Conservation (phyloP, 92 coral and sea anemone genomes). For the Metridium senile region DNA sequence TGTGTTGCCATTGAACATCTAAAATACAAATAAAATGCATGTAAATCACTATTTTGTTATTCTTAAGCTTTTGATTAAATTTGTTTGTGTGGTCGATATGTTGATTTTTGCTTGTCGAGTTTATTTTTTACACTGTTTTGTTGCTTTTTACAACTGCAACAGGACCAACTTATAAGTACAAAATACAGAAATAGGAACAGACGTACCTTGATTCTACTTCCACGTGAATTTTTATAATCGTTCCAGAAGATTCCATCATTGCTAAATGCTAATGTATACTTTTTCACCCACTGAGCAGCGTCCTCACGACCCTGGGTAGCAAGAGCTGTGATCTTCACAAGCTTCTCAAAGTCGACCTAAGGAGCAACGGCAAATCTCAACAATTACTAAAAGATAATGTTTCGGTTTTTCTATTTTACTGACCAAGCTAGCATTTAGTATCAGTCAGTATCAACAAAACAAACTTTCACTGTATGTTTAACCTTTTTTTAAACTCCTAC, state of each 20-base stretch:
- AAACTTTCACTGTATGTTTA: neutral
- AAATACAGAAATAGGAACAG: too few relatives aligned
- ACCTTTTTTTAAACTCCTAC: too few relatives aligned
- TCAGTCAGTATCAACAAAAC: too few relatives aligned
- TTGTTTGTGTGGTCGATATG: too few relatives aligned
- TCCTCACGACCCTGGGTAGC: conserved; percentile 27
- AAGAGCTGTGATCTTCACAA: conserved; percentile 5
- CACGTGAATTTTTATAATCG: neutral
- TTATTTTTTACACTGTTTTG: too few relatives aligned
- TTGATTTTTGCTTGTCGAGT: too few relatives aligned
- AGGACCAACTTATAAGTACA: too few relatives aligned
- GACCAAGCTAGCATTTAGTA: too few relatives aligned
- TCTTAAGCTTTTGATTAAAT: too few relatives aligned
- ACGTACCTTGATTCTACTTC: neutral
- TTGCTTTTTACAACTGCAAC: too few relatives aligned
- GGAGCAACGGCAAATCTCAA: too few relatives aligned
- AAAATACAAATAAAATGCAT: neutral
- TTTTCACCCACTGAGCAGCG: conserved; percentile 9
- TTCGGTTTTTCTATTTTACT: conserved; percentile 9
- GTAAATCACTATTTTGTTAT: neutral
- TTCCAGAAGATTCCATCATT: conserved; percentile 26
- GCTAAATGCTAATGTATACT: conserved; percentile 7
- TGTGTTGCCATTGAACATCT: conserved; percentile 44
- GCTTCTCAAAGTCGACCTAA: conserved; percentile 22
- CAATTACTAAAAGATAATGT: too few relatives aligned